These are phyloP conservation scores for Alligator sinensis DNA, from an alignment of 2,113 vertebrate genomes.

Conservation along the genomic window DNA sequence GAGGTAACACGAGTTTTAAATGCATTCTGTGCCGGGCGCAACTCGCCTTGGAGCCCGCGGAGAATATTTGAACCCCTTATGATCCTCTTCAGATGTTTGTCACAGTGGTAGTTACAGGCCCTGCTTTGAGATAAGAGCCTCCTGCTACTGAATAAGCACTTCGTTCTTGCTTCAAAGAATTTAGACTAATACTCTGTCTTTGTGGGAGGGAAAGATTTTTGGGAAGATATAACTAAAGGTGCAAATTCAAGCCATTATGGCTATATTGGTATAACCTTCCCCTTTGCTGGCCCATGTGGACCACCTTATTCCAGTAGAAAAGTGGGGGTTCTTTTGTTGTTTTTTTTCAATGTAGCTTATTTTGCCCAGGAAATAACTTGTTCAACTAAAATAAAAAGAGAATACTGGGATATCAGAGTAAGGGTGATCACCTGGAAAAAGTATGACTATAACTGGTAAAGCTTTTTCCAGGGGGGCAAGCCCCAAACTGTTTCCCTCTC, in stretches of 20 bases:
- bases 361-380: conserved; percentile 25
- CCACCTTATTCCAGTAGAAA: background rate
- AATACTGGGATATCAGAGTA: background rate
- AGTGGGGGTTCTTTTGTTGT: background rate
- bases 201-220: background rate
- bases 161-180: background rate
- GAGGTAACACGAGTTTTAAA: background rate
- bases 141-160: background rate
- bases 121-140: background rate
- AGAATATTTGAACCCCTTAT: background rate
- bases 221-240: background rate
- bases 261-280: background rate
- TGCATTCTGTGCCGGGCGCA: background rate
- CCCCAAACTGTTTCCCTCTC: background rate
- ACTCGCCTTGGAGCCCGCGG: background rate
- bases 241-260: background rate
- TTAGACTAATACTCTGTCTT: background rate
- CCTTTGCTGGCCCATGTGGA: background rate
- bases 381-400: background rate
- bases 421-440: background rate
- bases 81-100: background rate
- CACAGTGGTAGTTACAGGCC: background rate
- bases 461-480: background rate
- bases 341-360: conserved; percentile 11
- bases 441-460: background rate